These are phyloP conservation scores for Eucidaris tribuloides DNA, from an alignment of 35 echinoderm and acorn worm genomes.

Conservation along the genomic window DNA sequence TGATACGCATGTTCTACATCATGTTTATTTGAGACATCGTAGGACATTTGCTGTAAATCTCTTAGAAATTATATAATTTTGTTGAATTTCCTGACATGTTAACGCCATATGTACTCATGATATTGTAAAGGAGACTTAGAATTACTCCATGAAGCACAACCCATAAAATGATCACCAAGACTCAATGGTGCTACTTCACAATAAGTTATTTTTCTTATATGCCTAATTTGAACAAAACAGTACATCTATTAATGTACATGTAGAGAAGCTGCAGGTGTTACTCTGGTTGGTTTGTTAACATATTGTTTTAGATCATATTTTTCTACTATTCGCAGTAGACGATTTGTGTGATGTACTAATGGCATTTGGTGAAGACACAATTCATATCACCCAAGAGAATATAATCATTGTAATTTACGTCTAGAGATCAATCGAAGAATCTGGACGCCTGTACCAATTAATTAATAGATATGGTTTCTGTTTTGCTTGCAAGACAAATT, in stretches of 20 bases:
- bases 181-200: neutral
- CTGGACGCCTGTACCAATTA: no score
- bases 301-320: neutral
- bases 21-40: neutral
- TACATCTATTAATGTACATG: neutral
- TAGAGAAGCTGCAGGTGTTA: neutral
- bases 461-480: no score
- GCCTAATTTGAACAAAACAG: neutral
- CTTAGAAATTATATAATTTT: neutral
- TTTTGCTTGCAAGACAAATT: no score
- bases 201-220: neutral
- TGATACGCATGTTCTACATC: neutral
- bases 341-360: neutral
- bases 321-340: neutral
- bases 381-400: neutral
- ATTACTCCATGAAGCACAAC: neutral
- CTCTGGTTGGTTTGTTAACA: constrained; percentile 3
- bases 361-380: neutral
- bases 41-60: neutral
- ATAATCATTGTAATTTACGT: neutral
- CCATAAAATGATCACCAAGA: neutral
- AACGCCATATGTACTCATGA: neutral
- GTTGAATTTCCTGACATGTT: neutral
- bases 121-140: neutral
- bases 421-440: neutral